Evolutionary conservation across 2,888 invertebrate species (phyloP), one percentile per base, ranked within the genome.

Genomic region (Hipparchia sbordonii): DNA sequence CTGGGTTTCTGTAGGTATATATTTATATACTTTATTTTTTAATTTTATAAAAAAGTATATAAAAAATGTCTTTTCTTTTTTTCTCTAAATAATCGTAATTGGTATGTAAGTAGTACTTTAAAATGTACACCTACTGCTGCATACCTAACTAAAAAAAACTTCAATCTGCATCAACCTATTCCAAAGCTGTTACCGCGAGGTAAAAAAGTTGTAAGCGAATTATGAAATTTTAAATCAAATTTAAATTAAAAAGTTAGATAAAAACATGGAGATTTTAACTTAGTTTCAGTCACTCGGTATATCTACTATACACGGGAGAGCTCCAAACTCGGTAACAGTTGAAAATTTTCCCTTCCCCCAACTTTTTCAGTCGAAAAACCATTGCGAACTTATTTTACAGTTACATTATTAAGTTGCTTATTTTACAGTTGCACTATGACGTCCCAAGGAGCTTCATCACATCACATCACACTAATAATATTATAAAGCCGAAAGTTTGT

Each of bases 351-450:
- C 65, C 68, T 60, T 39, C 59, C 46, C 57, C n/a, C 71, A 79
- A 79, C 77, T 77, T 79, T 79, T 78, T 75, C 71, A 73, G 77
- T 73, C 74, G 72, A 76, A 75, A 78, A 78, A 77, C 78, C 77
- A 72, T 73, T 76, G 75, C 75, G 56, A 74, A 77, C 71, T 76
- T 74, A 68, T 74, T 70, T 70, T 57, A 52, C 70, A 72, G 75
- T 73, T 76, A 75, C 72, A 77, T 75, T 76, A 72, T 69, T 7
- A 48, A 6, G 8, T 48, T 48, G 6, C 8, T 48, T 48, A 7
- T 48, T 48, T 48, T 1, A 48, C 1, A 48, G 73, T 76, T 77
- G 52, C 71, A 73, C n/a, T 56, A n/a, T 56, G 1, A 39, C 5
- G 39, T 39, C 39, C 39, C 39, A 4, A 39, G 39, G 39, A 4